Percentiles rank a stretch among this genome's conserved stretches.
Conservation (phyloP, 2,797 vertebrate species). For the Garrulus glandarius region DNA sequence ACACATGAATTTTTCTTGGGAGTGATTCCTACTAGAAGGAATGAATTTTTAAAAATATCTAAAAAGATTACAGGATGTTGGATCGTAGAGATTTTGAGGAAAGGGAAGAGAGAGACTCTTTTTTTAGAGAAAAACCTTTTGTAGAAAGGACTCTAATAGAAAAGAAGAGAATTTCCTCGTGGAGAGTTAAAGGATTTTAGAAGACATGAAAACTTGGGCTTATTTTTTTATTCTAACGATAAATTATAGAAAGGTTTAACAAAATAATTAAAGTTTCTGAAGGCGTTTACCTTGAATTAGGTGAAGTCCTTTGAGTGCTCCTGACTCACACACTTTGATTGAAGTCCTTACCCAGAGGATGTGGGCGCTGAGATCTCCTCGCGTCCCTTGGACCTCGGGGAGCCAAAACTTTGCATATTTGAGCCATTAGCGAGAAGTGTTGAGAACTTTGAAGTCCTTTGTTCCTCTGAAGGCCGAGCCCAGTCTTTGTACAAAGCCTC, state of each 20-base stretch:
- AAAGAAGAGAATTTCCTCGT: not conserved
- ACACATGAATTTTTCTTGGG: not conserved
- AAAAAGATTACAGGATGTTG: not conserved
- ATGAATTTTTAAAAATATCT: fast-evolving
- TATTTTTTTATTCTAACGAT: not conserved
- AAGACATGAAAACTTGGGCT: not conserved
- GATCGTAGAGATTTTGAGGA: not conserved
- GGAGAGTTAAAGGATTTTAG: not conserved
- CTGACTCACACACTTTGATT: not conserved
- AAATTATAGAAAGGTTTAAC: not conserved
- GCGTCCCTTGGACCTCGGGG: not conserved
- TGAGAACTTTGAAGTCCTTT: not conserved
- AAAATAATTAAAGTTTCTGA: not conserved
- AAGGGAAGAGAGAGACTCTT: not conserved
- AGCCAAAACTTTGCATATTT: not conserved
- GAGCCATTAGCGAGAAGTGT: not conserved
- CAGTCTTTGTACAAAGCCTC: not conserved
- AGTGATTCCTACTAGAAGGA: not conserved
- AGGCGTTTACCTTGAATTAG: not conserved
- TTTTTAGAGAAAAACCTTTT: not conserved
- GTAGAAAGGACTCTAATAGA: not conserved
- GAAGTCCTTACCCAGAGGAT: not conserved
- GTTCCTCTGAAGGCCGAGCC: not conserved
- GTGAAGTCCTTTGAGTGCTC: not conserved
- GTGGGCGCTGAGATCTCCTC: not conserved